A percentile compares a stretch with the other conserved stretches of the same genome.
These are phyloP conservation scores for Clarias laeviceps DNA, from an alignment of 2,797 vertebrate species.

Conservation along the genomic window DNA sequence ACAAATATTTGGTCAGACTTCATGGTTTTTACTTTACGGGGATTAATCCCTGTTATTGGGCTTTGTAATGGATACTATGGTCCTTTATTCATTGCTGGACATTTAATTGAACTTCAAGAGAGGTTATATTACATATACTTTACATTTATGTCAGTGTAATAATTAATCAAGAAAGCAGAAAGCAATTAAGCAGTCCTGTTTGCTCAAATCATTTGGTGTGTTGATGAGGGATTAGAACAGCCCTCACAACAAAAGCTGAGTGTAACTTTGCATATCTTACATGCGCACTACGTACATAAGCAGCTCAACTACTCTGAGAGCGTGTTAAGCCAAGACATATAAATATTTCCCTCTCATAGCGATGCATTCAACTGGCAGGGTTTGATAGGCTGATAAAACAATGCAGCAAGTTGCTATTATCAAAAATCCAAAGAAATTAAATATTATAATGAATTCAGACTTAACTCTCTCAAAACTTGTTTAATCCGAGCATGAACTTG, in stretches of 20 bases:
- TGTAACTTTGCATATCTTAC: conserved; percentile 47
- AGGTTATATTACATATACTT: conserved; percentile 40
- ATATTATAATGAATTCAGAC: neutral
- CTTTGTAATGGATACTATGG: conserved; percentile 36
- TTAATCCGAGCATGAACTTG: neutral
- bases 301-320: conserved; percentile 34
- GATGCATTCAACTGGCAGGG: neutral
- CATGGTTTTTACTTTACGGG: neutral
- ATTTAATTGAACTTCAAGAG: conserved; percentile 30
- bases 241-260: conserved; percentile 50
- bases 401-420: neutral
- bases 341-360: conserved; percentile 23
- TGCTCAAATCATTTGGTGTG: conserved; percentile 55
- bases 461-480: neutral
- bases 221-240: conserved; percentile 52
- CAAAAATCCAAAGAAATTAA: too few relatives aligned
- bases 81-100: conserved; percentile 26
- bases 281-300: conserved; percentile 36
- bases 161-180: conserved; percentile 54
- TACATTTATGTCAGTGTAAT: conserved; percentile 46
- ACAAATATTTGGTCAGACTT: conserved; percentile 3
- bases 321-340: neutral
- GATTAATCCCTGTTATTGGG: neutral
- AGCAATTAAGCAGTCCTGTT: conserved; percentile 57
- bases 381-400: neutral